Conservation (phyloP, 2,888 invertebrate genomes). For the Andrena fulva region DNA sequence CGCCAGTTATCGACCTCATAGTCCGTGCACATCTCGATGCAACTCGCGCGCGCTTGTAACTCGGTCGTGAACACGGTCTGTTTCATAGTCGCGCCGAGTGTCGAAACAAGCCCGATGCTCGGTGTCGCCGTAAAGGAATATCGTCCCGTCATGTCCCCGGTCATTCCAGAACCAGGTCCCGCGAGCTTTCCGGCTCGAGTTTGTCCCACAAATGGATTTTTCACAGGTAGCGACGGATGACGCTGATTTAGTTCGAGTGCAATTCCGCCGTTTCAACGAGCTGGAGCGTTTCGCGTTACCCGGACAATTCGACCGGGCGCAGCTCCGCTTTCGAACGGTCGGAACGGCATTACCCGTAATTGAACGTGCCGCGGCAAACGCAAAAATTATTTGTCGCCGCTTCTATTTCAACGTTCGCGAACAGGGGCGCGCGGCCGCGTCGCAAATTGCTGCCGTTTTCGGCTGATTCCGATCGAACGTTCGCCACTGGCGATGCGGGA, state of each 20-base stretch:
- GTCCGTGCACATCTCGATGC: conserved; percentile 38
- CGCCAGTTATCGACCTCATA: conserved; percentile 54
- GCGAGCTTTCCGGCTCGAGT: not conserved
- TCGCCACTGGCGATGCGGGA: conserved; percentile 7
- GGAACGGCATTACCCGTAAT: conserved; percentile 19
- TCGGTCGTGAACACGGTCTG: conserved; percentile 44
- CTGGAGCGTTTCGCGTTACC: not conserved
- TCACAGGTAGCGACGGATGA: not conserved
- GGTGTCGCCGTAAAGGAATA: conserved; percentile 11
- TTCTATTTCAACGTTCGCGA: conserved; percentile 15
- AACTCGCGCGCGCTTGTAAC: conserved; percentile 24
- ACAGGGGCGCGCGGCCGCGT: not conserved
- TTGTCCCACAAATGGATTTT: not conserved
- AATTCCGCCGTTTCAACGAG: not conserved
- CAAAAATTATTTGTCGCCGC: conserved; percentile 17
- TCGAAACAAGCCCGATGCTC: conserved; percentile 15
- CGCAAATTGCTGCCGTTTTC: conserved; percentile 16
- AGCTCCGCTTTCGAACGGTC: not conserved
- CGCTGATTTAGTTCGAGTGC: conserved; percentile 4
- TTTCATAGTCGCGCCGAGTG: conserved; percentile 31
- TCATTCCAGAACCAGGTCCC: not conserved
- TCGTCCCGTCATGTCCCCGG: not conserved
- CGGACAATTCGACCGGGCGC: not conserved
- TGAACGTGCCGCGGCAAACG: conserved; percentile 2
- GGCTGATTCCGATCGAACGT: conserved; percentile 14